These are phyloP conservation scores for Apostichopus leukothele DNA, from an alignment of 53 echinoderm and acorn worm genomes.

Conservation along the genomic window DNA sequence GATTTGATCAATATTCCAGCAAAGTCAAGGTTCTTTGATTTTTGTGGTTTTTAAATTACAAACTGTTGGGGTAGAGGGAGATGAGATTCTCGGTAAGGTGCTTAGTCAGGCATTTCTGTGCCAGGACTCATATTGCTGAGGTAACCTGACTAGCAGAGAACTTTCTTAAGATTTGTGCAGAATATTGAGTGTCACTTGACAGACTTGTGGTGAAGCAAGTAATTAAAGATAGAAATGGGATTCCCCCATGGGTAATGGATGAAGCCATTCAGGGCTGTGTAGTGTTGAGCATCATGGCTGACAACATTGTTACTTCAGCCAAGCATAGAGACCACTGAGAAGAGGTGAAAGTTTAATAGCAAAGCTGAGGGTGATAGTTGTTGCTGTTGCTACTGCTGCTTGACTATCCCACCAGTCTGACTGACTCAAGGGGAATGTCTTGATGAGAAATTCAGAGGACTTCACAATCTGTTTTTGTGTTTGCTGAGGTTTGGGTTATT, in stretches of 20 bases:
- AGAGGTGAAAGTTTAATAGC: too few relatives aligned
- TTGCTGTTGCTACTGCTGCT: too few relatives aligned
- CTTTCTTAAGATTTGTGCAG: background rate
- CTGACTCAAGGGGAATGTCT: too few relatives aligned
- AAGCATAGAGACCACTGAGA: too few relatives aligned
- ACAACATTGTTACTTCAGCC: too few relatives aligned
- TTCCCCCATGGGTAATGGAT: background rate
- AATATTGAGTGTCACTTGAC: background rate
- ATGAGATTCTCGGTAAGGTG: background rate
- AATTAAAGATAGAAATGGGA: background rate
- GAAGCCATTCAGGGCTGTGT: too few relatives aligned
- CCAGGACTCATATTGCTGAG: background rate
- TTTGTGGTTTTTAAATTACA: background rate
- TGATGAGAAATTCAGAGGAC: too few relatives aligned
- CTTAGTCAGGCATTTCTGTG: background rate
- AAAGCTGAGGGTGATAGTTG: too few relatives aligned
- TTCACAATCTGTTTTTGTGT: too few relatives aligned
- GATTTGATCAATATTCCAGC: background rate
- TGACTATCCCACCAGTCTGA: too few relatives aligned
- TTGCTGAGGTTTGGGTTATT: too few relatives aligned
- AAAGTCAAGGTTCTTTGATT: slow-evolving; percentile 3
- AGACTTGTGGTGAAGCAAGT: background rate
- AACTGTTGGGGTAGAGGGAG: background rate
- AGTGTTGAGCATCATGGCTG: too few relatives aligned
- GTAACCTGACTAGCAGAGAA: background rate